Percentiles rank a stretch among this genome's conserved stretches.
These are phyloP conservation scores for Nanorana parkeri DNA, from an alignment of 2,113 vertebrate species.

Conservation along the genomic window DNA sequence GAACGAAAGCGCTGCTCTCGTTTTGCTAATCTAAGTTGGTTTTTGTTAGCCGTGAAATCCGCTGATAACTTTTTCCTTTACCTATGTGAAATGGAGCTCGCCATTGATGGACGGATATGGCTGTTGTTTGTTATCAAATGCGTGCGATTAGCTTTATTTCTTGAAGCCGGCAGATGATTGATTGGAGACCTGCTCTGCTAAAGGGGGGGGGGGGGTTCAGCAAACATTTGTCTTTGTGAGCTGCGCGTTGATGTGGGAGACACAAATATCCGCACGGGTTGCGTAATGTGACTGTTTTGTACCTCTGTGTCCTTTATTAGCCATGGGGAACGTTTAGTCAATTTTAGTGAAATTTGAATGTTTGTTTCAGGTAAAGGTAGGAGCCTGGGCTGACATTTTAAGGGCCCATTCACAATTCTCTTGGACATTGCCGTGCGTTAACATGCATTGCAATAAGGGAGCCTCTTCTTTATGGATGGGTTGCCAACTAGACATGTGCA, in stretches of 20 bases:
- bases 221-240: constrained; percentile 64
- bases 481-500: no score
- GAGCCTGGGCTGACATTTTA: no score
- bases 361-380: no score
- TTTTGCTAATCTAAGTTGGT: constrained; percentile 53
- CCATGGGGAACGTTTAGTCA: not conserved
- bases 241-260: constrained; percentile 36
- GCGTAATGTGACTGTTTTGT: not conserved
- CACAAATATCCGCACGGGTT: not conserved
- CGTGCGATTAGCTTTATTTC: constrained; percentile 50
- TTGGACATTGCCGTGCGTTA: no score
- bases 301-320: not conserved
- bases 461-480: no score
- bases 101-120: constrained; percentile 60
- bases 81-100: constrained; percentile 58
- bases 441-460: no score
- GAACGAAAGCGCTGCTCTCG: constrained; percentile 22
- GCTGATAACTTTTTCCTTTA: constrained; percentile 41
- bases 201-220: accelerated
- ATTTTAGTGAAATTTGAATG: no score
- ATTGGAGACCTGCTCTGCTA: constrained; percentile 62
- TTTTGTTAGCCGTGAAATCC: constrained; percentile 7
- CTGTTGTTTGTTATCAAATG: constrained; percentile 56
- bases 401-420: no score
- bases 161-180: constrained; percentile 57